Evolutionary conservation across 2,888 invertebrate genomes (phyloP).

Genomic region (Tachina grossa): DNA sequence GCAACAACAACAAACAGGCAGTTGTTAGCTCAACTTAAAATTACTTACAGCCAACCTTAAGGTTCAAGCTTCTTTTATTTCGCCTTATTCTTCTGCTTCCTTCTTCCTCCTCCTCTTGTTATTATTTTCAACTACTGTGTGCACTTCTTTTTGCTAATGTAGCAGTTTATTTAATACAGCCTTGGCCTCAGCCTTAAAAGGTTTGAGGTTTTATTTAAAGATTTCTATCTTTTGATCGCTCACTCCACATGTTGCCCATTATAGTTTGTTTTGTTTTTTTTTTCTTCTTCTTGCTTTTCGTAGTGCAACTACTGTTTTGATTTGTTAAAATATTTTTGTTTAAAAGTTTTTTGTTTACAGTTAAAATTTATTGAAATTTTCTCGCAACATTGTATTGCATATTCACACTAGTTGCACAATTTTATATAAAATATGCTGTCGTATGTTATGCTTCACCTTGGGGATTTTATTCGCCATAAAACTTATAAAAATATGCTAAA

Average conservation of each 20-base stretch:
- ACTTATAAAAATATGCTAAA: constrained; percentile 1
- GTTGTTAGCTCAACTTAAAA: constrained; percentile 56
- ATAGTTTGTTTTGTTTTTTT: constrained; percentile 55
- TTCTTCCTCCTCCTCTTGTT: constrained; percentile 54
- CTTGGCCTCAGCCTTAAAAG: constrained; percentile 59
- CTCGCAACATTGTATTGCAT: constrained; percentile 53
- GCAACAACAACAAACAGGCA: constrained; percentile 68
- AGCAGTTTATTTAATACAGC: constrained; percentile 48
- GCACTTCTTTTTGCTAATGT: constrained; percentile 22
- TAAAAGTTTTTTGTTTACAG: background rate
- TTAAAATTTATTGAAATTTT: constrained; percentile 7
- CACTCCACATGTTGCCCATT: constrained; percentile 78
- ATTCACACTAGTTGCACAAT: constrained; percentile 41
- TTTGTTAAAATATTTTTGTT: constrained; percentile 11
- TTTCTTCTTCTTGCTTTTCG: background rate
- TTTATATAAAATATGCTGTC: constrained; percentile 14
- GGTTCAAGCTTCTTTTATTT: constrained; percentile 77
- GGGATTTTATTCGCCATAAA: constrained; percentile 1
- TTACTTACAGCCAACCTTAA: constrained; percentile 76
- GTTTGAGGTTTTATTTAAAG: constrained; percentile 69
- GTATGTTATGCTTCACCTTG: constrained; percentile 20
- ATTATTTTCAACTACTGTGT: constrained; percentile 59
- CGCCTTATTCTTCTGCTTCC: constrained; percentile 24
- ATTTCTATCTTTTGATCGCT: constrained; percentile 81
- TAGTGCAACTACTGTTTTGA: constrained; percentile 49